Percentiles rank a stretch among this genome's conserved stretches.
These are phyloP conservation scores for Pycnomerus fuliginosus DNA, from an alignment of 2,888 invertebrate species.

Conservation along the genomic window DNA sequence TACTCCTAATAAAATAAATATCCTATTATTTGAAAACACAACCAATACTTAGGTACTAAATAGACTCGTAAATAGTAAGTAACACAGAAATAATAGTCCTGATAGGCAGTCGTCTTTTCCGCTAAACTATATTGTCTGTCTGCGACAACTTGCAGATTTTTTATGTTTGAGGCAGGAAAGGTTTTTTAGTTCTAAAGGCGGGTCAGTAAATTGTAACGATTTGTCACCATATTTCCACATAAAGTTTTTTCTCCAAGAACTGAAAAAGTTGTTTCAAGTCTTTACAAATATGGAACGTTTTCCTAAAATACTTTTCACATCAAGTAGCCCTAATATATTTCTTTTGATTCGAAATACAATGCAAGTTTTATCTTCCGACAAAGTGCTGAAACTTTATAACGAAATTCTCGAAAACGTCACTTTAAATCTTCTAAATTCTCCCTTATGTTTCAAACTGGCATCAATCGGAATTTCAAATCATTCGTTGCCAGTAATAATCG, in stretches of 20 bases:
- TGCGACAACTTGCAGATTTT: too few relatives aligned
- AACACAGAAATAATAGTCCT: too few relatives aligned
- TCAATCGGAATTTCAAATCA: not conserved
- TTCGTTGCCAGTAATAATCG: too few relatives aligned
- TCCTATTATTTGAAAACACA: too few relatives aligned
- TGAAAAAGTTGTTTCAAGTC: slow-evolving; percentile 3
- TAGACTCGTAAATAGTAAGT: too few relatives aligned
- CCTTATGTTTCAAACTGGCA: not conserved
- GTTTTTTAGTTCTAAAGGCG: too few relatives aligned
- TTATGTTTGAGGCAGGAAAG: too few relatives aligned
- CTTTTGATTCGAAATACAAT: slow-evolving; percentile 2
- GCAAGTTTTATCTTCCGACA: slow-evolving; percentile 3
- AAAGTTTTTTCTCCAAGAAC: slow-evolving; percentile 3
- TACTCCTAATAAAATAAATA: too few relatives aligned
- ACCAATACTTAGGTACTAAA: too few relatives aligned
- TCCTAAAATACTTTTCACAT: slow-evolving; percentile 11
- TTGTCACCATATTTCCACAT: slow-evolving; percentile 1
- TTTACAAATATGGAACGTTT: slow-evolving; percentile 10
- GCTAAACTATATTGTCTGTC: too few relatives aligned
- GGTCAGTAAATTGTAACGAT: slow-evolving; percentile 1
- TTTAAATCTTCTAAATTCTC: not conserved
- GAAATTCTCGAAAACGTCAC: slow-evolving; percentile 4
- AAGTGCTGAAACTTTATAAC: slow-evolving; percentile 3
- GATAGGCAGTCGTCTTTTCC: too few relatives aligned
- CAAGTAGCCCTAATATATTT: slow-evolving; percentile 2